Evolutionary conservation across 2,797 vertebrate species (phyloP), one percentile per base, ranked within the genome.

Genomic region (Danionella dracula): DNA sequence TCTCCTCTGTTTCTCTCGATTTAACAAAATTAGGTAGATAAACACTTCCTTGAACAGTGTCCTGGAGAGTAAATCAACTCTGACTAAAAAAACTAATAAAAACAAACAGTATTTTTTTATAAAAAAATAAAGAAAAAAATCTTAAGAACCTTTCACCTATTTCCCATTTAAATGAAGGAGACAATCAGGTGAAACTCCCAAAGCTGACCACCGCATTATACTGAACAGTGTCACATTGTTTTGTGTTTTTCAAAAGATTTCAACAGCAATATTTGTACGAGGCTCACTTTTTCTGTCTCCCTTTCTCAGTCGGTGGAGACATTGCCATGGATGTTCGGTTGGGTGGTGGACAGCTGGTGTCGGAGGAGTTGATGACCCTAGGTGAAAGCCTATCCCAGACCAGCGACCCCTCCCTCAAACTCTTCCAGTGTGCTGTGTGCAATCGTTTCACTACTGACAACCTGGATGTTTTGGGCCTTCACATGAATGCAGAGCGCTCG

Each of bases 371-470:
- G 81, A 97, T 98, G 96, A 98, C 94, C 82, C 81, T 99, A 75
- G 96, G 96, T 31, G 97, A 99, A 84, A 97, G 93, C 80, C 93
- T 98, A 81, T 96, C 94, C 0, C 95, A 97, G 80, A 96, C 94
- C 12, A 98, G 93, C 0, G 97, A 98, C 84, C 96, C 97, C 0
- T 96, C 95, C 0, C 91, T 98, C 80, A 99, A 98, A 89, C 94
- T 99, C 48, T 99, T 99, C 87, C 97, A 99, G 84, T 99, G 97
- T 0, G 95, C 96, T 0, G 96, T 99, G 78, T 99, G 97, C 88
- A 99, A 98, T 93, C 93, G 91, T 79, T 99, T 98, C 88, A 98
- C 93, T 59, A 98, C 97, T 1, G 97, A 99, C 87, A 97, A 96
- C 81, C 77, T 99, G 92, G 97, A 99, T 81, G 83, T 98, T 87